phyloP scores from a whole-genome alignment of 2,797 vertebrate genomes.

The Hippoglossus hippoglossus region DNA sequence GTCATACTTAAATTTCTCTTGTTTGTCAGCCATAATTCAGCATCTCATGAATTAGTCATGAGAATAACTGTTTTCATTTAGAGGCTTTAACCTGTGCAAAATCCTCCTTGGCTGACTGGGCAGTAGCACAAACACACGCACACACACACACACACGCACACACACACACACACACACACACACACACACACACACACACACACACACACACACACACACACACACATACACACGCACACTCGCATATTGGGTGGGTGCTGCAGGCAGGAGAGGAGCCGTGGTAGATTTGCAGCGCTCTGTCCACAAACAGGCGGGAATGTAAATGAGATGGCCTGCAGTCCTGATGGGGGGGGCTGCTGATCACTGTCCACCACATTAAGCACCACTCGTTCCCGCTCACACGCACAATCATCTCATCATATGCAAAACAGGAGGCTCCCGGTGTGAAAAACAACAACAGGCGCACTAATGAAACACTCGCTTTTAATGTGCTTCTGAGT shows the following conservation, averaged over 20 bases:
- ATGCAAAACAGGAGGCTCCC: conserved; percentile 69
- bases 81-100: conserved; percentile 64
- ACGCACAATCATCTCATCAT: conserved; percentile 72
- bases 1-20: conserved; percentile 57
- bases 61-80: conserved; percentile 69
- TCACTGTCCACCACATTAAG: conserved; percentile 78
- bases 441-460: conserved; percentile 73
- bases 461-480: conserved; percentile 60
- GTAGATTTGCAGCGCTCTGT: conserved; percentile 42
- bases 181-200: too few relatives aligned
- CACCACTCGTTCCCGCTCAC: conserved; percentile 62
- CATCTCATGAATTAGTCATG: conserved; percentile 68
- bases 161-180: background rate
- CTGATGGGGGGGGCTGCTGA: conserved; percentile 39
- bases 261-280: conserved; percentile 29
- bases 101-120: conserved; percentile 60
- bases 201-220: background rate
- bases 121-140: conserved; percentile 6
- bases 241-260: conserved; percentile 35
- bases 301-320: conserved; percentile 52
- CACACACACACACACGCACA: too few relatives aligned
- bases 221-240: background rate
- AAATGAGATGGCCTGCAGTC: conserved; percentile 75
- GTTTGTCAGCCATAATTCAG: conserved; percentile 67
- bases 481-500: conserved; percentile 67